Conservation (phyloP, 2,797 vertebrate genomes). For the Tamandua tetradactyla region DNA sequence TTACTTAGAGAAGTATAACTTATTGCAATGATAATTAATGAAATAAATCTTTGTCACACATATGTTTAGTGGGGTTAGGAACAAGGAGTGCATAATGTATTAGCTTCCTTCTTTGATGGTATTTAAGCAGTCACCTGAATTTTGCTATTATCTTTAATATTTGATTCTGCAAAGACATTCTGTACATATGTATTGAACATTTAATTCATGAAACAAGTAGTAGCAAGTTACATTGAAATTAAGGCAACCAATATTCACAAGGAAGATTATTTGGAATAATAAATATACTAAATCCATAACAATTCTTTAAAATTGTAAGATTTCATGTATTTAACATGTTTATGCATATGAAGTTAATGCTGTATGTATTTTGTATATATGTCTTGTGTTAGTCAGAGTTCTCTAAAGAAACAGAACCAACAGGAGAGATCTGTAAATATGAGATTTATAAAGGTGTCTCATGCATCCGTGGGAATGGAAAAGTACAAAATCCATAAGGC, state of each 20-base stretch:
- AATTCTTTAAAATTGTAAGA: neutral
- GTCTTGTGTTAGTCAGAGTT: no score
- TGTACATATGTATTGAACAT: neutral
- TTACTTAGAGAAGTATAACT: neutral
- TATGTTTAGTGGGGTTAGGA: neutral
- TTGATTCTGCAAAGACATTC: neutral
- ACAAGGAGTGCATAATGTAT: neutral
- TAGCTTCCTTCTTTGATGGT: neutral
- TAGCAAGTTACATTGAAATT: constrained; percentile 12
- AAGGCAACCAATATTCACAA: neutral
- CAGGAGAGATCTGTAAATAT: no score
- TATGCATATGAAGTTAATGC: neutral
- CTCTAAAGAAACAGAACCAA: no score
- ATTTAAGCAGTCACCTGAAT: neutral
- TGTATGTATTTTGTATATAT: neutral
- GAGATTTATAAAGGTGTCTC: no score
- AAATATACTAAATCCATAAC: neutral
- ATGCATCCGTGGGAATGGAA: no score
- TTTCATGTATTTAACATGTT: neutral
- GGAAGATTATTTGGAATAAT: neutral
- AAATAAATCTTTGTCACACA: neutral
- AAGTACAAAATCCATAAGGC: no score
- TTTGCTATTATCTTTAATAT: neutral
- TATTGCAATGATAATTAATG: neutral
- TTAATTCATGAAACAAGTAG: neutral